phyloP scores from a whole-genome alignment of 2,888 invertebrate species.

The Phanerotoma sp. region DNA sequence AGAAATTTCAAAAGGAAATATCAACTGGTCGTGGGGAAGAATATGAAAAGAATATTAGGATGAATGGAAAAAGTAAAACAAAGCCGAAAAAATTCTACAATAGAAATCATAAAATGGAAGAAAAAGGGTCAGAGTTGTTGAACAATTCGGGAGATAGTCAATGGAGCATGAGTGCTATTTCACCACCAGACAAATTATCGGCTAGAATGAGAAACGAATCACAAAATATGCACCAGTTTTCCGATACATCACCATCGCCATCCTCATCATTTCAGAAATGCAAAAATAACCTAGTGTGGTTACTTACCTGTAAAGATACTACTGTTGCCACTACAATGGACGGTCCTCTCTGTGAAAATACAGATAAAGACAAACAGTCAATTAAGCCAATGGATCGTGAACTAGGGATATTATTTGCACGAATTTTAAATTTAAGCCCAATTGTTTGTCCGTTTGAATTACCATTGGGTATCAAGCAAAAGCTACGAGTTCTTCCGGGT shows the following conservation, averaged over 20 bases:
- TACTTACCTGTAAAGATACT: too few relatives aligned
- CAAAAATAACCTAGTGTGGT: too few relatives aligned
- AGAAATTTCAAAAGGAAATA: conserved; percentile 18
- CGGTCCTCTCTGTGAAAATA: too few relatives aligned
- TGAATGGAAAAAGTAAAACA: not conserved
- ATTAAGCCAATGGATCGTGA: too few relatives aligned
- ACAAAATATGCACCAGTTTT: too few relatives aligned
- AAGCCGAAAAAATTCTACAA: conserved; percentile 17
- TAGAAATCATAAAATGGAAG: conserved; percentile 1
- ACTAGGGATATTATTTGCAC: too few relatives aligned
- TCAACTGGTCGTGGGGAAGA: conserved; percentile 1
- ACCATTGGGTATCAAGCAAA: conserved; percentile 1
- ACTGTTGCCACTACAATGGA: too few relatives aligned
- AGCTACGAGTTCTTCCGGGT: not conserved
- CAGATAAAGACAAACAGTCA: not conserved
- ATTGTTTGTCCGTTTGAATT: not conserved
- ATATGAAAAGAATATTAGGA: conserved; percentile 11
- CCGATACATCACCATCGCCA: too few relatives aligned
- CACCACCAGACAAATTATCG: conserved; percentile 30
- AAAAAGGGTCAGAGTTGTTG: conserved; percentile 14
- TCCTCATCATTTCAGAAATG: too few relatives aligned
- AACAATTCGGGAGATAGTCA: conserved; percentile 26
- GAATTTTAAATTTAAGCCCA: conserved; percentile 3
- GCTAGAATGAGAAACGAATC: conserved; percentile 19
- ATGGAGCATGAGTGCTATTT: conserved; percentile 28